Conservation (phyloP, 2,888 invertebrate genomes). For the Lithophane semibrunnea region DNA sequence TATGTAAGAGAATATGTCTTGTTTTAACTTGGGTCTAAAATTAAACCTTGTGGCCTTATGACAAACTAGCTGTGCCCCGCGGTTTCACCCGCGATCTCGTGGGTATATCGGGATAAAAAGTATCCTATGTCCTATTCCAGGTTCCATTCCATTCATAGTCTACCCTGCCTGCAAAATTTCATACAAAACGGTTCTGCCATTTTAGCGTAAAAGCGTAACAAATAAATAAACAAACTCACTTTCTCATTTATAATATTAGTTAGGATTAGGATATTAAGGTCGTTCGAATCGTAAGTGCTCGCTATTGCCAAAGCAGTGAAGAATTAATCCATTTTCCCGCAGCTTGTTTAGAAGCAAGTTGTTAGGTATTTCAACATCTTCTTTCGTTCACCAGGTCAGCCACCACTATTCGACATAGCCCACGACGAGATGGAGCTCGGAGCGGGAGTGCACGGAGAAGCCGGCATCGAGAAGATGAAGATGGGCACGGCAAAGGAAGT, state of each 20-base stretch:
- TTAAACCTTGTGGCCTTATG: not conserved
- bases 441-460: conserved; percentile 90
- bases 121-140: too few relatives aligned
- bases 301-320: not conserved
- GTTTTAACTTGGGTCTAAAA: not conserved
- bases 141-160: too few relatives aligned
- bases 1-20: not conserved
- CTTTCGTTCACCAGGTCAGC: conserved; percentile 82
- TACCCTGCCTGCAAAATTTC: too few relatives aligned
- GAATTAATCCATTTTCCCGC: not conserved
- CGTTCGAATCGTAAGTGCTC: not conserved
- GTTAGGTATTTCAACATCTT: too few relatives aligned
- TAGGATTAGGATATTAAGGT: not conserved
- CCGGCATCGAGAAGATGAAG: conserved; percentile 86
- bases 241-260: too few relatives aligned
- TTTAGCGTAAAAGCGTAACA: too few relatives aligned
- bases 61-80: too few relatives aligned
- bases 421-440: conserved; percentile 92
- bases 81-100: too few relatives aligned
- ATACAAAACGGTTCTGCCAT: too few relatives aligned
- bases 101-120: too few relatives aligned
- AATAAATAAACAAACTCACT: too few relatives aligned
- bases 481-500: conserved; percentile 87
- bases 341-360: not conserved
- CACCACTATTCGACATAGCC: conserved; percentile 91